Evolutionary conservation across 2,888 invertebrate genomes (phyloP), one percentile per base, ranked within the genome.

Genomic region (Teleogryllus oceanicus): DNA sequence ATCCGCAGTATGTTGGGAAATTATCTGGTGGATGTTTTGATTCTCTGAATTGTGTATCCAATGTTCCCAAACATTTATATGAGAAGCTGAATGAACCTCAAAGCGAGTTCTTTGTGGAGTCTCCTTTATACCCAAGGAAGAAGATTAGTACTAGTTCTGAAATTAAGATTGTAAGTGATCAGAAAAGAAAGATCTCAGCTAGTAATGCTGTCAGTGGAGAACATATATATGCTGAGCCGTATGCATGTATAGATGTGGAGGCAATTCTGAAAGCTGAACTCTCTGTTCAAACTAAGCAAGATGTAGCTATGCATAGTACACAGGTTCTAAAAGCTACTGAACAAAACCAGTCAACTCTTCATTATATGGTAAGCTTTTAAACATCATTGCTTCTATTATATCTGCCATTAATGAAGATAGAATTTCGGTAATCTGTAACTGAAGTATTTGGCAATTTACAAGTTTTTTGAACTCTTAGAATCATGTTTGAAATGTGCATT

Each of bases 201-300:
- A 49, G 77, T 13, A 79, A 78, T 20, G 74, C 82, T 4, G 85
- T 84, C 74, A 84, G 83, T 51, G 86, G 89, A 50, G 91, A 92
- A 83, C 92, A 91, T 83, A 90, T 92, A 49, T 92, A 92, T 84
- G 92, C 92, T 82, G 91, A 91, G 83, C 92, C 92, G 0, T 90
- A 88, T 84, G 86, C 16, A 13, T 11, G 49, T 75, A 4, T 80
- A 79, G 50, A 77, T 62, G 62, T 62, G 62, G 62, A 62, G n/a
- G n/a, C 62, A 62, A 62, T 62, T 18, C n/a, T 62, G 10, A 62
- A n/a, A 62, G 62, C 62, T 13, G 62, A 62, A n/a, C n/a, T 62
- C 8, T 62, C 4, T 62, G 62, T 18, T 8, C 62, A 13, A 62
- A 62, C 13, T 13, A 62, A 62, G n/a, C 13, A 18, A 8, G 16